Percentiles rank a stretch among this genome's conserved stretches.
Conservation (phyloP, 2,888 invertebrate species). For the Selenia dentaria region DNA sequence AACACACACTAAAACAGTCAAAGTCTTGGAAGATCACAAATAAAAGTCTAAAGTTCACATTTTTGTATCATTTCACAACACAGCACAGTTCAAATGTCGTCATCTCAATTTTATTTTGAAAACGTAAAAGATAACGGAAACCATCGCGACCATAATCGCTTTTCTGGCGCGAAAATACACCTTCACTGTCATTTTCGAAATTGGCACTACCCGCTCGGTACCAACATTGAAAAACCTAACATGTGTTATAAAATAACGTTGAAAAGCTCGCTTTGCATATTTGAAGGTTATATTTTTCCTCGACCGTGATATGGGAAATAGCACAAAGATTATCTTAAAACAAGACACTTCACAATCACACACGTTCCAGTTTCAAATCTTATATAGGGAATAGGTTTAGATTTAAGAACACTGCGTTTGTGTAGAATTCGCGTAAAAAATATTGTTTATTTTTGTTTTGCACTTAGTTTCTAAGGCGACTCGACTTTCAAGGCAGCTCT, state of each 20-base stretch:
- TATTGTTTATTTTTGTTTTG: slow-evolving; percentile 81
- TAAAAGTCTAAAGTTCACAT: slow-evolving; percentile 36
- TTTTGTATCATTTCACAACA: slow-evolving; percentile 39
- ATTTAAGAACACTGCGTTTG: neutral
- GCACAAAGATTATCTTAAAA: slow-evolving; percentile 31
- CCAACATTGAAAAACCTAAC: slow-evolving; percentile 1
- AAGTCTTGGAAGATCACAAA: slow-evolving; percentile 36
- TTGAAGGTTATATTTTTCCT: slow-evolving; percentile 56
- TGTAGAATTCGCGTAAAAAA: slow-evolving; percentile 25
- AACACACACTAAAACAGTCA: slow-evolving; percentile 31
- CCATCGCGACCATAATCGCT: slow-evolving; percentile 61
- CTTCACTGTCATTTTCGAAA: slow-evolving; percentile 61
- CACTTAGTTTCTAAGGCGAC: slow-evolving; percentile 77
- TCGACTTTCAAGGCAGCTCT: slow-evolving; percentile 68
- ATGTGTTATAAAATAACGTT: neutral
- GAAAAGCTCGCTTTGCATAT: slow-evolving; percentile 42
- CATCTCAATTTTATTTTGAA: slow-evolving; percentile 82
- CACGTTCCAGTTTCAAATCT: slow-evolving; percentile 2
- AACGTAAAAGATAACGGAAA: slow-evolving; percentile 67
- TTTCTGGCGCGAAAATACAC: slow-evolving; percentile 76
- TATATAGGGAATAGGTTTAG: no score
- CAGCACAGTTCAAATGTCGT: slow-evolving; percentile 50
- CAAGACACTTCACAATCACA: slow-evolving; percentile 2
- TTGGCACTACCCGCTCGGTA: slow-evolving; percentile 7
- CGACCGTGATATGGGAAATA: slow-evolving; percentile 54